Conservation (phyloP, 2,113 vertebrate species). For the Trogon melanurus region DNA sequence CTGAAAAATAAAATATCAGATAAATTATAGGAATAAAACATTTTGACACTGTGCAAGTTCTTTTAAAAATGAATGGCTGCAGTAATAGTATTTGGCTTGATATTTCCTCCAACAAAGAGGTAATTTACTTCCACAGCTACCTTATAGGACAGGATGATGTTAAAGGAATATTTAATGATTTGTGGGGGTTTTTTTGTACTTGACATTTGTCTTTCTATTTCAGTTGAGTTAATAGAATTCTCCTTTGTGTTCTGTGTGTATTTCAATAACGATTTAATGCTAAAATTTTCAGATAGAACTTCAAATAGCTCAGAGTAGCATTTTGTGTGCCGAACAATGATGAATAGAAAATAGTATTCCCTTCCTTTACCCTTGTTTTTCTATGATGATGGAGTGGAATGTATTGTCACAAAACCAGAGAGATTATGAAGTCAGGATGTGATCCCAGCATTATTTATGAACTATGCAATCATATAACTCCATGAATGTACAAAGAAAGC, state of each 20-base stretch:
- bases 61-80: neutral
- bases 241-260: neutral
- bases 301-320: neutral
- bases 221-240: neutral
- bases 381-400: neutral
- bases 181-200: neutral
- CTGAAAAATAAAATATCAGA: neutral
- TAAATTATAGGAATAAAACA: neutral
- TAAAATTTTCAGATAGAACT: neutral
- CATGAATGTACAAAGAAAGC: neutral
- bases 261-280: neutral
- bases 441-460: neutral
- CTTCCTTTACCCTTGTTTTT: neutral
- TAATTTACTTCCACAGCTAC: neutral
- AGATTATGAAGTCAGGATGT: neutral
- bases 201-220: neutral
- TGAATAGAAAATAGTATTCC: neutral
- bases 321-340: neutral
- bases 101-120: neutral
- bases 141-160: neutral
- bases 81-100: neutral
- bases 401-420: neutral
- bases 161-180: neutral
- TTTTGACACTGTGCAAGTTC: neutral
- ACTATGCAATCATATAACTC: neutral